Evolutionary conservation across 2,888 invertebrate genomes (phyloP), one percentile per base, ranked within the genome.

Genomic region (Lamellibrachia satsuma): DNA sequence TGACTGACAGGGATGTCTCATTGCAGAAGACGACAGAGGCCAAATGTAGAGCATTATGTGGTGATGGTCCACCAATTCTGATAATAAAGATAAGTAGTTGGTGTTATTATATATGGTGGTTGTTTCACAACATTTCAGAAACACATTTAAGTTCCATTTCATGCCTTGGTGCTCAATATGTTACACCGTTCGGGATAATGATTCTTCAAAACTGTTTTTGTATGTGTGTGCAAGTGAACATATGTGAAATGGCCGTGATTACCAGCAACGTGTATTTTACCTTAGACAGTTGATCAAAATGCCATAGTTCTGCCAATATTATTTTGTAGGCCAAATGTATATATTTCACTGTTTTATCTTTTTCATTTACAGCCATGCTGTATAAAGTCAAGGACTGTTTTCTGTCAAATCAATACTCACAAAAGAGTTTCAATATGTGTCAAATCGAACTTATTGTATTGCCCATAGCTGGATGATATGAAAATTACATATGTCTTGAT

Each of bases 131-230:
- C 75, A 75, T 75, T 75, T 75, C 75, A 15, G 3, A 22, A 75
- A 75, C 22, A 2, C n/a, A 75, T 75, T 75, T 75, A 75, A 75
- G n/a, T 75, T 75, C 75, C 75, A 75, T 75, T 75, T 75, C 75
- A 22, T 75, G 22, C 22, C 75, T 6, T 75, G 75, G 22, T 75
- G 4, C 75, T 75, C 75, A 75, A 75, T 75, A 75, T 3, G 75
- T 22, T 75, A 75, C 22, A 22, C 22, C 6, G n/a, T 22, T 22
- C n/a, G 75, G 75, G 75, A 75, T 6, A n/a, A 75, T 22, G 75
- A 75, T 75, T 75, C 75, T 75, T 75, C 75, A 15, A 51, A 15
- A 92, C 92, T 90, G 90, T 91, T 57, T 90, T 39, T 92, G 91
- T 91, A 60, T 90, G 52, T 92, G 75, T 75, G 15, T 15, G 75